Conservation (phyloP, 2,797 vertebrate species). For the Schizothorax lantsangensis region DNA sequence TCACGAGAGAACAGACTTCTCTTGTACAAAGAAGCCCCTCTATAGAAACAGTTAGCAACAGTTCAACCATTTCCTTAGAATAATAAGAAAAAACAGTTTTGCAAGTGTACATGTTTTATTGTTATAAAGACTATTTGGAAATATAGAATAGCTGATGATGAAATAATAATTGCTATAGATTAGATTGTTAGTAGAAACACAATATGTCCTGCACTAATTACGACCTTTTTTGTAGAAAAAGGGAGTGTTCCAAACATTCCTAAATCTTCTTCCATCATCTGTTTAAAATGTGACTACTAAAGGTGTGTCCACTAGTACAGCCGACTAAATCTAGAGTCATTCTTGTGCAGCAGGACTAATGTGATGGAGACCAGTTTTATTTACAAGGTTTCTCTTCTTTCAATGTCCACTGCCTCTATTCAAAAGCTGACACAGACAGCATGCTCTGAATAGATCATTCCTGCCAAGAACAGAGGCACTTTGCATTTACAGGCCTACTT, state of each 20-base stretch:
- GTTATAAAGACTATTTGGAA: not conserved
- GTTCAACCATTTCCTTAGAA: not conserved
- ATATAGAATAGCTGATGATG: not conserved
- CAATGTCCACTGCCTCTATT: conserved; percentile 16
- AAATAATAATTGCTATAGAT: not conserved
- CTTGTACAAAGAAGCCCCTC: not conserved
- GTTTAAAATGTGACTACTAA: conserved; percentile 1
- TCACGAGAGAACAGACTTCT: conserved; percentile 10
- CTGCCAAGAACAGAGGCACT: conserved; percentile 11
- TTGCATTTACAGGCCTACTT: conserved; percentile 22
- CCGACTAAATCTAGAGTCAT: conserved; percentile 10
- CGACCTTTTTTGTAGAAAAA: not conserved
- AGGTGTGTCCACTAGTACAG: not conserved
- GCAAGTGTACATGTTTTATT: not conserved
- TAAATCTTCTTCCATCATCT: not conserved
- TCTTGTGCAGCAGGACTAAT: not conserved
- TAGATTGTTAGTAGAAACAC: not conserved
- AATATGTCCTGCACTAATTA: not conserved
- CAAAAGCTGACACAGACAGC: conserved; percentile 20
- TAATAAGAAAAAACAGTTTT: not conserved
- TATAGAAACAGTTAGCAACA: not conserved
- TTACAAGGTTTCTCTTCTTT: not conserved
- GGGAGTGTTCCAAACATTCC: not conserved
- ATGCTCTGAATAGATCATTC: conserved; percentile 30
- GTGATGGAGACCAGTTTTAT: conserved; percentile 6